Base-by-base conservation (phyloP, 2,888 invertebrate genomes). In the Dryocosmus kuriphilus region DNA sequence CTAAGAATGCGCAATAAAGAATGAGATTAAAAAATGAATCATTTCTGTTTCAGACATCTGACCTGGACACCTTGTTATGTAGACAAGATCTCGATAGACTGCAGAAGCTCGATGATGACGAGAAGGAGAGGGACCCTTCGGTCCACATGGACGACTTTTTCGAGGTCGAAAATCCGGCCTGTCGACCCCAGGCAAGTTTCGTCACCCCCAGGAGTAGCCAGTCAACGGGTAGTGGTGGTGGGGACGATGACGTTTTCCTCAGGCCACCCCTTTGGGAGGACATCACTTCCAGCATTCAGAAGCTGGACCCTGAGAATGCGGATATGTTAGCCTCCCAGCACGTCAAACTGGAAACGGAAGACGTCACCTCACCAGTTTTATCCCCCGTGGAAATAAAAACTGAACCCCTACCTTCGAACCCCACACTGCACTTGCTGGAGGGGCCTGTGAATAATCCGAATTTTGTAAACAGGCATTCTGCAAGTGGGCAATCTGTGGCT, bases 221-320 rank as follows among this genome's bases (percentile, higher is more conserved):
- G 51, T 71, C 71, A 30, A 51, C 71, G 51, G 71, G 24, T n/a
- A 41, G 46, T 71, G 30, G 30, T 30, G 46, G 51, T 41, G 94
- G 92, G 90, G 94, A 96, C 91, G 97, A 97, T 92, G 97, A 97
- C 92, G 96, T 96, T 76, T 97, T 96, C 92, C 94, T 97, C 85
- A 95, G 97, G 87, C 97, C 97, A 63, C 96, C 97, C 46, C 94
- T 97, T 61, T 97, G 97, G 97, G 97, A 97, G 92, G 97, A 97
- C 93, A 97, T 97, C 90, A 96, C 97, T 83, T 96, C 96, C 91
- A 97, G 97, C 89, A 97, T 97, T 92, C 95, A 97, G 90, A 97
- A 97, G 92, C 95, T 97, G 89, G 97, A 97, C 91, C 96, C 97
- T 38, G 97, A 97, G 91, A 97, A 97, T 91, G 97, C 97, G 76